Percentiles rank a stretch among this genome's conserved stretches.
Conservation (phyloP, 2,888 invertebrate genomes). For the Branchellion lobata region DNA sequence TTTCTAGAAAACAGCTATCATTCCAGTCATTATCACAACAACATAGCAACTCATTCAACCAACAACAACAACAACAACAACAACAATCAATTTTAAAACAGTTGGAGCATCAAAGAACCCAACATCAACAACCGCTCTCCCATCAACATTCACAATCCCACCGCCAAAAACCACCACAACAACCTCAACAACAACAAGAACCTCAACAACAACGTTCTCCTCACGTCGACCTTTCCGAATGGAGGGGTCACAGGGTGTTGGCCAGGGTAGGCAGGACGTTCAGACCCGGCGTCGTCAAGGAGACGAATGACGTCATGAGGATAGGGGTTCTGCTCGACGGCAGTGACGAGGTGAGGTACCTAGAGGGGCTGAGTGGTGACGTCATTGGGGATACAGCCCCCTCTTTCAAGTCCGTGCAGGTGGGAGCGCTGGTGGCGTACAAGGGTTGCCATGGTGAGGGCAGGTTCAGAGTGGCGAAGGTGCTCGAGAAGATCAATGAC, state of each 20-base stretch:
- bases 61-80: slow-evolving; percentile 6
- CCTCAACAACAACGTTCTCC: neutral
- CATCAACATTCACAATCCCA: neutral
- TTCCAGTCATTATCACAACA: neutral
- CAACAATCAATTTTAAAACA: neutral
- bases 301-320: slow-evolving; percentile 65
- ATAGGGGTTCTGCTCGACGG: slow-evolving; percentile 80
- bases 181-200: neutral
- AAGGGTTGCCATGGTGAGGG: slow-evolving; percentile 66
- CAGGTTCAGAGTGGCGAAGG: slow-evolving; percentile 82
- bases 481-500: slow-evolving; percentile 70
- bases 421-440: slow-evolving; percentile 78
- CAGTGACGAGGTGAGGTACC: slow-evolving; percentile 63
- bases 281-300: slow-evolving; percentile 71
- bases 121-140: neutral
- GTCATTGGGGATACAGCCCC: slow-evolving; percentile 92
- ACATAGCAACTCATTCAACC: no score
- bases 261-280: slow-evolving; percentile 80
- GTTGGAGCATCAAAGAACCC: no score
- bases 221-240: slow-evolving; percentile 81
- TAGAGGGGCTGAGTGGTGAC: slow-evolving; percentile 71
- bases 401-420: slow-evolving; percentile 72
- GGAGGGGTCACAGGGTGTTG: slow-evolving; percentile 87
- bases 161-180: neutral
- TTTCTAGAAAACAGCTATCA: no score